These are phyloP conservation scores for Eulithis testata DNA, from an alignment of 2,888 invertebrate species.

Conservation along the genomic window DNA sequence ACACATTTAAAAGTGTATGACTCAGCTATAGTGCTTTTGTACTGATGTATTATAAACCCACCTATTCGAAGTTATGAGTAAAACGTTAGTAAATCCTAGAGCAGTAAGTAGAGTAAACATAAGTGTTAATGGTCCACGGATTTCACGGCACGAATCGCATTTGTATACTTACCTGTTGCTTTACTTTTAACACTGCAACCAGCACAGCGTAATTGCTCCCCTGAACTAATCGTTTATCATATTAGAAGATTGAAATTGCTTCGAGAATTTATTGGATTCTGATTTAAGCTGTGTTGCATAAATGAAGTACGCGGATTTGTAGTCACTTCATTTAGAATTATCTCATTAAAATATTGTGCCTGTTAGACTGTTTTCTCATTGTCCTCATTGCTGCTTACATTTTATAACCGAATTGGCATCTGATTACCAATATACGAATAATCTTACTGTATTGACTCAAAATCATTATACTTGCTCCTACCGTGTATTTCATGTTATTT, in stretches of 20 bases:
- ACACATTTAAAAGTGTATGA: not conserved
- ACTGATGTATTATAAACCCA: slow-evolving; percentile 6
- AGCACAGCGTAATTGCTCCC: slow-evolving; percentile 66
- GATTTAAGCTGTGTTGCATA: slow-evolving; percentile 57
- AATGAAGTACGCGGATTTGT: slow-evolving; percentile 41
- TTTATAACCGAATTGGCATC: slow-evolving; percentile 50
- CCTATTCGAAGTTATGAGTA: slow-evolving; percentile 25
- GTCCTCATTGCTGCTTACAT: slow-evolving; percentile 43
- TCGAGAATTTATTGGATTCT: slow-evolving; percentile 58
- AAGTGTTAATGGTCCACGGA: slow-evolving; percentile 66
- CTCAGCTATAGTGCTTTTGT: not conserved
- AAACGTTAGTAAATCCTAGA: slow-evolving; percentile 38
- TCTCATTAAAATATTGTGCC: slow-evolving; percentile 8
- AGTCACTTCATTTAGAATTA: slow-evolving; percentile 20
- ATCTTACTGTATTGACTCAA: slow-evolving; percentile 41
- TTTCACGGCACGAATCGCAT: slow-evolving; percentile 62
- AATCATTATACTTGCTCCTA: slow-evolving; percentile 47
- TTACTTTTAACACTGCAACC: slow-evolving; percentile 56
- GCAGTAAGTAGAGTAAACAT: slow-evolving; percentile 54
- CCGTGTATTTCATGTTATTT: slow-evolving; percentile 50
- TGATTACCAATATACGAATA: slow-evolving; percentile 50
- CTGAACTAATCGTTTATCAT: slow-evolving; percentile 79
- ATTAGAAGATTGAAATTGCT: slow-evolving; percentile 67
- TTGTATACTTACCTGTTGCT: slow-evolving; percentile 50
- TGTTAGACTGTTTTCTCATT: slow-evolving; percentile 20